Conservation (phyloP, 2,888 invertebrate species). For the Lepidochitona cinerea region DNA sequence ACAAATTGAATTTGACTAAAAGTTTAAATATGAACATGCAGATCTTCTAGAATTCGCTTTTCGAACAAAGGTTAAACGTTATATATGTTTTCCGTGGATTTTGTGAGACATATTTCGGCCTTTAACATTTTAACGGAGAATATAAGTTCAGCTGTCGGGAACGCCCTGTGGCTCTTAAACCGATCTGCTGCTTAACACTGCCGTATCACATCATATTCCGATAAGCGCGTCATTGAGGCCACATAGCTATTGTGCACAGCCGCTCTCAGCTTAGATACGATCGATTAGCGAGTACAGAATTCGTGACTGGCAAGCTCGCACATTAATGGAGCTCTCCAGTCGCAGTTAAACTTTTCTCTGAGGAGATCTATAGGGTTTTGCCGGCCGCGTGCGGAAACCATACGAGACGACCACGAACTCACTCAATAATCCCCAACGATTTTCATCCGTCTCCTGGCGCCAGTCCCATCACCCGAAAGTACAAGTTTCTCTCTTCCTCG, state of each 20-base stretch:
- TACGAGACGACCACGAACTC: not conserved
- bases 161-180: conserved; percentile 6
- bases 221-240: not conserved
- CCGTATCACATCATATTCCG: not conserved
- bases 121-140: not conserved
- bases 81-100: too few species aligned
- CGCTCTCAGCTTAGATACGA: not conserved
- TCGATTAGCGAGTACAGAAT: not conserved
- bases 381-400: conserved; percentile 3
- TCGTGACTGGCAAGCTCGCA: conserved; percentile 2
- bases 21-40: too few species aligned
- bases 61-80: too few species aligned
- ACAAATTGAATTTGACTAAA: too few species aligned
- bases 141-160: not conserved
- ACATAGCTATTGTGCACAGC: not conserved
- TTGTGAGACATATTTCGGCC: too few species aligned
- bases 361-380: conserved; percentile 5
- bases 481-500: not conserved
- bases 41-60: too few species aligned
- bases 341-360: conserved; percentile 1
- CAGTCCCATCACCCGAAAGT: not conserved
- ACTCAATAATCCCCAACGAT: conserved; percentile 4
- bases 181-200: not conserved
- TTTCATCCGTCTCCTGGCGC: not conserved
- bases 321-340: conserved; percentile 1